Base-by-base conservation (phyloP, 1,140 invertebrate species). In the Psix sp. region DNA sequence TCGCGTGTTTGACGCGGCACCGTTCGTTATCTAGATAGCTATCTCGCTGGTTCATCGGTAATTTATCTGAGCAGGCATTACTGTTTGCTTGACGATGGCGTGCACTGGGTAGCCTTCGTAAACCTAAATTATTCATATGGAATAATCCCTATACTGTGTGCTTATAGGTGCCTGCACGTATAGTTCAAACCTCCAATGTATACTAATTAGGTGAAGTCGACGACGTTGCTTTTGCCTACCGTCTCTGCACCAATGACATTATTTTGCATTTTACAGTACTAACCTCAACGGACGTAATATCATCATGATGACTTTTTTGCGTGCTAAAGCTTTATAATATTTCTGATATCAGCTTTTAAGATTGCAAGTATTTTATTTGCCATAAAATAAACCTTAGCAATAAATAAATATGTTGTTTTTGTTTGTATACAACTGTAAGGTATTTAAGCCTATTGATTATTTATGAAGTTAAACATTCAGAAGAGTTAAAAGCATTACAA, bases 21-120 rank as follows among this genome's bases (percentile, higher is more conserved):
- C 78, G 79, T 77, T 78, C 78, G 81, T 82, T 84, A 84, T 84
- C 82, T 79, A 83, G 83, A 84, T 84, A 68, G 60, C 79, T 83
- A 84, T 84, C 83, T 77, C 54, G 71, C 31, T 56, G 79, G 79
- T 86, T 86, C 86, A 87, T 87, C 86, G 81, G 82, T 85, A 85
- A 86, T 86, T 86, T 87, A 87, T 87, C 86, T 84, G 85, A 77
- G 84, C 83, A 83, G 82, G 85, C 86, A 86, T 86, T 87, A 85
- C 83, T 85, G 85, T 86, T 85, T 84, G 82, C 81, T 77, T 77
- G 79, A 75, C 82, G 80, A 79, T 86, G 82, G 84, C 84, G 83
- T 85, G 84, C 80, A 81, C 77, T 78, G 73, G 60, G 68, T 77
- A 79, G 65, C 77, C 77, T 81, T 80, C 77, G 74, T 77, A 33